These are phyloP conservation scores for Diplodus sargus DNA, from an alignment of 2,797 vertebrate genomes.

Conservation along the genomic window DNA sequence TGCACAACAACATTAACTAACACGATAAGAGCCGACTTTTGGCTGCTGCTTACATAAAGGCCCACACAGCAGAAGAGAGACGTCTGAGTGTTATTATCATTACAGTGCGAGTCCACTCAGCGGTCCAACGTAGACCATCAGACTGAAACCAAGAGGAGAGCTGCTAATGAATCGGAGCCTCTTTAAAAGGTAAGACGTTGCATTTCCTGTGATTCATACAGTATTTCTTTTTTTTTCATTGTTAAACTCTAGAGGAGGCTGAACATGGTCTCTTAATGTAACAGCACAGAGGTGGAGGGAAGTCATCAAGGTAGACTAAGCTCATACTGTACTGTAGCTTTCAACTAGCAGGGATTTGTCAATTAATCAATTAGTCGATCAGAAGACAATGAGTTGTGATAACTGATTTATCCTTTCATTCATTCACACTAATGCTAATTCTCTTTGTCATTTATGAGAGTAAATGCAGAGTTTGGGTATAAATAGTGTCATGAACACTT, in stretches of 20 bases:
- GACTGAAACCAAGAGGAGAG: constrained; percentile 4
- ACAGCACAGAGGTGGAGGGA: neutral
- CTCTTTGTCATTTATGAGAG: too few species aligned
- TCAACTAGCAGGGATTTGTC: neutral
- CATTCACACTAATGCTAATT: too few species aligned
- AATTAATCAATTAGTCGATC: too few species aligned
- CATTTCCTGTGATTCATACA: neutral
- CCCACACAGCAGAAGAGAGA: constrained; percentile 2
- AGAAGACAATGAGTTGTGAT: too few species aligned
- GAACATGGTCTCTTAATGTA: neutral
- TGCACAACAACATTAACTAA: constrained; percentile 25
- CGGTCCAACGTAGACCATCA: neutral
- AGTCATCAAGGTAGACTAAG: neutral
- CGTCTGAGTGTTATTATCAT: neutral
- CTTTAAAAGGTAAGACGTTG: neutral
- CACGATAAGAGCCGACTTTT: neutral
- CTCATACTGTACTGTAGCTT: neutral
- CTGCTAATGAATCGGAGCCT: neutral
- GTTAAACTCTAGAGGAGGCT: neutral
- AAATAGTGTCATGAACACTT: too few species aligned
- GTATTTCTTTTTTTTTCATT: neutral
- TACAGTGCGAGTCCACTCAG: neutral
- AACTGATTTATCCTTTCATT: too few species aligned
- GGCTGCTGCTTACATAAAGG: constrained; percentile 2
- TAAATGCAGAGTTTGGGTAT: too few species aligned